Base-by-base conservation (phyloP, 1,140 invertebrate species). In the Microplitis mediator region DNA sequence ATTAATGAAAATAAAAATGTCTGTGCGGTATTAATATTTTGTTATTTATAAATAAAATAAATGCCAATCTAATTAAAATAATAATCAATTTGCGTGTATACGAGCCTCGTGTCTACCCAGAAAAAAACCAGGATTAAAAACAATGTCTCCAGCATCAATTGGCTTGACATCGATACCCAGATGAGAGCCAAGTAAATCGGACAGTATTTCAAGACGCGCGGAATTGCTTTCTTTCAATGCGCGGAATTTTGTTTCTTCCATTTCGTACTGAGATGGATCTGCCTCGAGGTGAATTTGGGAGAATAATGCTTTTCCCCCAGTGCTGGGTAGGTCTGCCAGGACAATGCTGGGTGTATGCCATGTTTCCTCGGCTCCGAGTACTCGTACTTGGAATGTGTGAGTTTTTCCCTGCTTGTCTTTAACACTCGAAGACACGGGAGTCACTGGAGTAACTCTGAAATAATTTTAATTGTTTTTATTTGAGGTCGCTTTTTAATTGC, bases 331-430 rank as follows among this genome's bases (percentile, higher is more conserved):
- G 16, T 87, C 90, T 0, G 93, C 94, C 32, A 94, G 87, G 61
- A 96, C 85, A 61, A 96, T 88, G 73, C 93, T 94, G 1, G 94
- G 94, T 3, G 93, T 95, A 45, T 95, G 92, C 92, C 94, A 95
- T 0, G 93, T 95, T 81, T 95, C 93, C 79, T 96, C 94, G 0
- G 91, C 91, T 0, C 93, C 94, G 36, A 96, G 82, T 13, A 95
- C 90, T 80, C 92, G 90, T 1, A 96, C 91, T 58, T 92, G 88
- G 62, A 95, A 85, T 45, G 90, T 90, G 77, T 95, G 91, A 11
- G 85, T 86, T 39, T 91, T 90, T 1, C 92, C 92, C 31, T 88
- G 87, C 71, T 91, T 89, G 80, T 93, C 92, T 50, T 82, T 82
- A n/a, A 92, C 84, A 75, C 88, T 90, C 13, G 90, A 86, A 4